These are phyloP conservation scores for Craseonycteris thonglongyai DNA, from an alignment of 2,113 vertebrate species.

Conservation along the genomic window DNA sequence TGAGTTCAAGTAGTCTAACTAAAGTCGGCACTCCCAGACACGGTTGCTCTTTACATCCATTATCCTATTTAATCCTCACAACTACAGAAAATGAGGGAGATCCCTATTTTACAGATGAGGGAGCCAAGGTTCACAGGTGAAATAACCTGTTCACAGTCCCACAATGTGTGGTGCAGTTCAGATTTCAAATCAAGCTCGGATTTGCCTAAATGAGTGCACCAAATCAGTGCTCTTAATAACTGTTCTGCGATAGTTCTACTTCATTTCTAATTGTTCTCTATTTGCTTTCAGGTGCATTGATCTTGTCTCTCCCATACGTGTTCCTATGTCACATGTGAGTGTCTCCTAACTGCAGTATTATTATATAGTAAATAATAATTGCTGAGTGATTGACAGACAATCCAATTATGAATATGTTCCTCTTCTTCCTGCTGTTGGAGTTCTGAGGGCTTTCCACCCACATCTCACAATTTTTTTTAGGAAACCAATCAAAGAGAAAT, in stretches of 20 bases:
- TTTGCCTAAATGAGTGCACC: background rate
- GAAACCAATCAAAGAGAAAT: background rate
- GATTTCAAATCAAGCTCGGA: background rate
- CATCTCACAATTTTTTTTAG: background rate
- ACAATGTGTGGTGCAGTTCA: background rate
- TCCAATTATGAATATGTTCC: background rate
- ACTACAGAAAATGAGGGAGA: background rate
- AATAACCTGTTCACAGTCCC: background rate
- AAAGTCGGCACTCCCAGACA: background rate
- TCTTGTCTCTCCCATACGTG: background rate
- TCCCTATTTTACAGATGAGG: background rate
- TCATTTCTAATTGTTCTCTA: background rate
- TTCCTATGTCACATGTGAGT: background rate
- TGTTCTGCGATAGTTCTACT: background rate
- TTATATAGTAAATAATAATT: background rate
- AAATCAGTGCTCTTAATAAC: background rate
- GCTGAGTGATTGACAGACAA: background rate
- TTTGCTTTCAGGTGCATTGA: background rate
- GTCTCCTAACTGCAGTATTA: background rate
- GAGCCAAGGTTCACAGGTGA: background rate
- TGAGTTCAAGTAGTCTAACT: background rate
- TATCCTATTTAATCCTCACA: background rate
- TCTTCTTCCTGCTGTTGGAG: background rate
- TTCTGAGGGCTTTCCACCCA: background rate
- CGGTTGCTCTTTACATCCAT: fast-evolving